Percentiles rank a stretch among this genome's conserved stretches.
Evolutionary conservation across 2,797 vertebrate genomes (phyloP).

Genomic region (Hoplostethus atlanticus): DNA sequence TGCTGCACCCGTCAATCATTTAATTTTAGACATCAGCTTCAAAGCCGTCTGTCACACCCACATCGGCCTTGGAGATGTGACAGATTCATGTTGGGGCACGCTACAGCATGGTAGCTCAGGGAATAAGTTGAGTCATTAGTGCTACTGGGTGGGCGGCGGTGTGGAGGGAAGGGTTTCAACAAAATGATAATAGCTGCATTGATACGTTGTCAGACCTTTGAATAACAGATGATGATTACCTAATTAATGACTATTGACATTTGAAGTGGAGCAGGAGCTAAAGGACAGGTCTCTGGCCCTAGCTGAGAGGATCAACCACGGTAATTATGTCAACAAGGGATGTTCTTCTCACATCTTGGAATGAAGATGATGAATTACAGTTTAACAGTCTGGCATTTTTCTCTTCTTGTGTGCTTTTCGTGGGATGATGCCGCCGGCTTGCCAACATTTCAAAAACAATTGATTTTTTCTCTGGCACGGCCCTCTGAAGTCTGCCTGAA

Average conservation of each 20-base stretch:
- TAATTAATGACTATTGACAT: constrained; percentile 65
- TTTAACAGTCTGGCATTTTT: constrained; percentile 58
- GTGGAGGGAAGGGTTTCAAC: constrained; percentile 27
- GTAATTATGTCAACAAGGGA: constrained; percentile 49
- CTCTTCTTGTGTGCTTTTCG: constrained; percentile 34
- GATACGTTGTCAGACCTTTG: constrained; percentile 55
- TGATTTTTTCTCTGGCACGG: constrained; percentile 75
- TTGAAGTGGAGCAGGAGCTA: constrained; percentile 42
- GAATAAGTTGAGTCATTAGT: constrained; percentile 46
- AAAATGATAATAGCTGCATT: constrained; percentile 52
- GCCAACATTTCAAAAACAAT: constrained; percentile 75
- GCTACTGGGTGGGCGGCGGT: constrained; percentile 8
- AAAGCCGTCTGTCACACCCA: constrained; percentile 61
- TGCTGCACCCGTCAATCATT: constrained; percentile 47
- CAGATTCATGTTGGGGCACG: constrained; percentile 30
- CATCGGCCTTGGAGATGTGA: constrained; percentile 43
- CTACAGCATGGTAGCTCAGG: constrained; percentile 13
- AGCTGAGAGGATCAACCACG: constrained; percentile 28
- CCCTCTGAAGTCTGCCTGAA: constrained; percentile 60
- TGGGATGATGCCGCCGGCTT: constrained; percentile 56
- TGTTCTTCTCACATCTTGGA: constrained; percentile 37
- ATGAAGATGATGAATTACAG: constrained; percentile 61
- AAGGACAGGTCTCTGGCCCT: constrained; percentile 36
- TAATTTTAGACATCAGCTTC: constrained; percentile 51
- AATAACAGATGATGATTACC: constrained; percentile 46